Evolutionary conservation across 1,140 invertebrate genomes (phyloP).

Genomic region (Neodiprion virginianus): DNA sequence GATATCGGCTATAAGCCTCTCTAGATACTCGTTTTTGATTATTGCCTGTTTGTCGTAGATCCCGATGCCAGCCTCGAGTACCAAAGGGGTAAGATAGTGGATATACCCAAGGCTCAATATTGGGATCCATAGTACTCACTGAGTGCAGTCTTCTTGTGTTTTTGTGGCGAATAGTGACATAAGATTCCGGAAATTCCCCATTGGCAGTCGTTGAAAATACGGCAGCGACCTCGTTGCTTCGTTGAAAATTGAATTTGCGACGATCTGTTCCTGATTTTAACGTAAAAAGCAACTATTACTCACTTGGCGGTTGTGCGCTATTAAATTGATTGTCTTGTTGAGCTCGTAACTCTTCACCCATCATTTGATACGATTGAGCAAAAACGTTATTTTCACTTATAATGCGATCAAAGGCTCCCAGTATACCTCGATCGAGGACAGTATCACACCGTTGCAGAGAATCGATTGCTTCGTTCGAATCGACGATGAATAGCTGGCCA

Average conservation of each 20-base stretch:
- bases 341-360: constrained; percentile 17
- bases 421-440: constrained; percentile 14
- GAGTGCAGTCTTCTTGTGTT: constrained; percentile 18
- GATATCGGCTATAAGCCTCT: constrained; percentile 18
- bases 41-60: constrained; percentile 14
- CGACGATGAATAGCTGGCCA: constrained; percentile 22
- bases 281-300: constrained; percentile 20
- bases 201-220: constrained; percentile 25
- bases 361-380: constrained; percentile 22
- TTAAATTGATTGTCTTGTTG: constrained; percentile 18
- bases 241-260: constrained; percentile 23
- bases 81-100: constrained; percentile 24
- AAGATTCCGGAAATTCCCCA: constrained; percentile 27
- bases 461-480: constrained; percentile 18
- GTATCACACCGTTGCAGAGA: not conserved
- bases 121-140: constrained; percentile 23
- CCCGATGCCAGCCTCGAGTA: constrained; percentile 21
- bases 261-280: constrained; percentile 21
- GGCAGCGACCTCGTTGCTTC: constrained; percentile 23
- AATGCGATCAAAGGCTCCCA: constrained; percentile 18
- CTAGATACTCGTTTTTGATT: constrained; percentile 16
- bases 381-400: constrained; percentile 19
- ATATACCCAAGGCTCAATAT: constrained; percentile 23
- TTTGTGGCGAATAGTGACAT: constrained; percentile 23
- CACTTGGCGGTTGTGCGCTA: constrained; percentile 5